Percentiles rank a stretch among this genome's conserved stretches.
These are phyloP conservation scores for Cybosia mesomella DNA, from an alignment of 2,888 invertebrate genomes.

Conservation along the genomic window DNA sequence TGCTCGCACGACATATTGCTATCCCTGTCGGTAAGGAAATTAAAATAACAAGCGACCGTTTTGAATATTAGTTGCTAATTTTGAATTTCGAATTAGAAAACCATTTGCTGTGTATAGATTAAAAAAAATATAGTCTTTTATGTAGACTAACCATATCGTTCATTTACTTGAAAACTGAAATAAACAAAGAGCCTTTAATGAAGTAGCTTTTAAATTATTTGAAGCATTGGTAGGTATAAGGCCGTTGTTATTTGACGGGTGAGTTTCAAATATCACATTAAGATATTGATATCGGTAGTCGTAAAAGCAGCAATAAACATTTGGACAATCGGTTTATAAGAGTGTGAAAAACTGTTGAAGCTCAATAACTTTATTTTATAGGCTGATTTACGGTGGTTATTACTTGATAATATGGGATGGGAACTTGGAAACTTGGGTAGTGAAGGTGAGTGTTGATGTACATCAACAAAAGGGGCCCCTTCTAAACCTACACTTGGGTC, in stretches of 20 bases:
- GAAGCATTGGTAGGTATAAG: background rate
- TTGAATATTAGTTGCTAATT: constrained; percentile 17
- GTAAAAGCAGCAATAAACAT: constrained; percentile 19
- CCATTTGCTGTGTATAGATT: background rate
- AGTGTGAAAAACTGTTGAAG: constrained; percentile 11
- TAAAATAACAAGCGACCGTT: constrained; percentile 16
- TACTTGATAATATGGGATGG: background rate
- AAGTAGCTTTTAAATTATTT: background rate
- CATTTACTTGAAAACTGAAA: background rate
- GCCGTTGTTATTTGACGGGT: constrained; percentile 8
- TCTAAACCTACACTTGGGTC: too few species aligned
- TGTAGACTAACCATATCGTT: background rate
- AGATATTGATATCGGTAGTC: constrained; percentile 16
- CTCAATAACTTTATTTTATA: constrained; percentile 5
- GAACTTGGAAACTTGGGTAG: too few species aligned
- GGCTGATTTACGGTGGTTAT: background rate
- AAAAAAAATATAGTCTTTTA: background rate
- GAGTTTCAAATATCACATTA: constrained; percentile 16
- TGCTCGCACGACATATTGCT: constrained; percentile 18
- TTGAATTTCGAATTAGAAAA: constrained; percentile 4
- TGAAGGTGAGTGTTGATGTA: too few species aligned
- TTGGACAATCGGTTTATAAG: constrained; percentile 10
- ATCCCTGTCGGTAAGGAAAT: constrained; percentile 36
- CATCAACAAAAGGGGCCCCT: too few species aligned
- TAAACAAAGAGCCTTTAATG: constrained; percentile 3